phyloP scores from a whole-genome alignment of 30 jellyfish, hydroid and myxozoan genomes.

The Rhopilema esculentum region DNA sequence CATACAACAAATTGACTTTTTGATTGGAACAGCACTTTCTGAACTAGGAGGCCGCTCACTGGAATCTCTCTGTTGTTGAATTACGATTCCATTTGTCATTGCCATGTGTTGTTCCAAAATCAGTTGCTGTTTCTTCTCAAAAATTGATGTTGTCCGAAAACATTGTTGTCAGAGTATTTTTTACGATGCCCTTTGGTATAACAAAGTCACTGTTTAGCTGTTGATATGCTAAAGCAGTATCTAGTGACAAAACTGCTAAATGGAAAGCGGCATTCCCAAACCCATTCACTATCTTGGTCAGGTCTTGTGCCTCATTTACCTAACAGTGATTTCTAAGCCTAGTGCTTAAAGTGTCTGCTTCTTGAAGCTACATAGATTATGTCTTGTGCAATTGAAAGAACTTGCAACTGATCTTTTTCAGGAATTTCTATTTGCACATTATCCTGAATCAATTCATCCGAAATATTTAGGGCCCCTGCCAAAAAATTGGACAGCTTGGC shows the following conservation, averaged over 20 bases:
- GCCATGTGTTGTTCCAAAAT: constrained; percentile 50
- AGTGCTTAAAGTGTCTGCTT: constrained; percentile 58
- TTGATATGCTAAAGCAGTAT: constrained; percentile 66
- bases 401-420: constrained; percentile 9
- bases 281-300: constrained; percentile 23
- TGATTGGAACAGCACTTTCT: constrained; percentile 13
- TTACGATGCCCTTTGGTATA: constrained; percentile 25
- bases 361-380: constrained; percentile 16
- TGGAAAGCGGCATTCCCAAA: constrained; percentile 52
- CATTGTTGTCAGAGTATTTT: constrained; percentile 19
- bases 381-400: constrained; percentile 55
- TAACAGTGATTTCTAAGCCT: constrained; percentile 52
- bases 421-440: constrained; percentile 17
- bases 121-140: constrained; percentile 51
- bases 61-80: constrained; percentile 17
- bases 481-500: constrained; percentile 15
- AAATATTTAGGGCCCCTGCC: constrained; percentile 27
- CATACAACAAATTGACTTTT: constrained; percentile 8
- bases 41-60: constrained; percentile 7
- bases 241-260: constrained; percentile 7
- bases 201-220: constrained; percentile 14
- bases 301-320: constrained; percentile 40
- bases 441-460: constrained; percentile 18
- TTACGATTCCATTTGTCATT: constrained; percentile 8
- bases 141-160: constrained; percentile 62